Evolutionary conservation across 1,140 invertebrate species (phyloP).

Genomic region (Tetranychus cinnabarinus): DNA sequence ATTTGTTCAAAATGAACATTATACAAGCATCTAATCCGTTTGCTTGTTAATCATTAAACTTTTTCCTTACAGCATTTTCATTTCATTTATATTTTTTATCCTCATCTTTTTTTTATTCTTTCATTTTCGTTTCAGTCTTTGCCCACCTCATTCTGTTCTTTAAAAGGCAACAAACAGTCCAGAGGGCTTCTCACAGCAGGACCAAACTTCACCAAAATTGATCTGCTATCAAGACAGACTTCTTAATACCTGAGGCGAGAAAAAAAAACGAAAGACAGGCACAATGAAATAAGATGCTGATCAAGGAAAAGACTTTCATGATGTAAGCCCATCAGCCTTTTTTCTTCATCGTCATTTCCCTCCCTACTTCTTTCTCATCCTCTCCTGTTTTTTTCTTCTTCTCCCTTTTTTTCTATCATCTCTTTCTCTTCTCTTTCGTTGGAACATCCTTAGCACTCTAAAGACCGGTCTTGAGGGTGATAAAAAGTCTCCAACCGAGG

Average conservation of each 20-base stretch:
- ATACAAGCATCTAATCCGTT: too few relatives aligned
- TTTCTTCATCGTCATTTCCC: background rate
- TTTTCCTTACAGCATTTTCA: background rate
- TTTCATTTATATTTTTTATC: too few relatives aligned
- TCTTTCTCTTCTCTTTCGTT: background rate
- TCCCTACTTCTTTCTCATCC: background rate
- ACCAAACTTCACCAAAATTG: background rate
- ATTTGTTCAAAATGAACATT: too few relatives aligned
- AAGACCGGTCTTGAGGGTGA: background rate
- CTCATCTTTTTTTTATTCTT: background rate
- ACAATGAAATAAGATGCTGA: background rate
- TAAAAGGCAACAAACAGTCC: background rate
- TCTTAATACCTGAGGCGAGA: background rate
- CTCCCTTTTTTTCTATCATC: background rate
- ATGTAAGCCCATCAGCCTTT: background rate
- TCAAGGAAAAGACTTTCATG: background rate
- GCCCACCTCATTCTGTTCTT: background rate
- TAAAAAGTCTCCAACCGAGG: background rate
- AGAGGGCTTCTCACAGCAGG: background rate
- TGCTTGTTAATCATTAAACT: background rate
- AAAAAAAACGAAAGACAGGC: background rate
- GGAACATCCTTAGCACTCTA: background rate
- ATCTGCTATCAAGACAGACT: background rate
- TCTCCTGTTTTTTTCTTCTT: background rate
- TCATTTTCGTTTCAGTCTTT: background rate